Evolutionary conservation across 2,888 invertebrate species (phyloP), one percentile per base, ranked within the genome.

Genomic region (Sinelater perroti): DNA sequence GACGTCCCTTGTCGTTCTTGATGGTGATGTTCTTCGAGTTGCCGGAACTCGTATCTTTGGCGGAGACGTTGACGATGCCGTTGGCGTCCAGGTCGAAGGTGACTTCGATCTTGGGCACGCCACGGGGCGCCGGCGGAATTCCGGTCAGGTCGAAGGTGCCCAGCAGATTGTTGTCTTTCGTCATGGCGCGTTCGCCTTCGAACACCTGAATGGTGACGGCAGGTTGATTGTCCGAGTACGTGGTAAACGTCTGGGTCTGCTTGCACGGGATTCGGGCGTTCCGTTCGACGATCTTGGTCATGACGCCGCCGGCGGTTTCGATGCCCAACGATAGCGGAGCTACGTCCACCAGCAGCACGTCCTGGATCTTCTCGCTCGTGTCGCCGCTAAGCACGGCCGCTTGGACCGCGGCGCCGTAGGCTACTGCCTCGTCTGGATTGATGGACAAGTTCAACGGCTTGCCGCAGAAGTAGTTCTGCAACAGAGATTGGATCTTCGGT

Each of bases 291-390:
- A 86, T 80, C 64, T 83, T 84, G 16, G 82, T 79, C 90, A 91
- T 90, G 1, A 91, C 89, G n/a, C 91, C 89, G 10, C 89, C 90
- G 11, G 89, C 89, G 0, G 89, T 90, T 75, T 93, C 92, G 57
- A 90, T 89, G 21, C 89, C 89, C 42, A 90, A 80, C 0, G 89
- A 89, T 13, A 90, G 77, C 66, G 83, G 86, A 8, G 87, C 82
- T 0, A 88, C 87, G 70, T 89, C 89, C 0, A 88, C 85, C 6
- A 89, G 75, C 0, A 89, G 78, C 0, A 89, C 85, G 68, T 89
- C 92, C 73, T 90, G 89, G 66, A 93, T 90, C 77, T 82, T 84
- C 2, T 86, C 81, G 71, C 91, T 88, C 2, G 84, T 85, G 38
- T 72, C 73, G 6, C 77, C 75, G 52, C 67, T 75, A 2, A 77